These are phyloP conservation scores for Heliconius sara DNA, from an alignment of 2,888 invertebrate genomes.

Conservation along the genomic window DNA sequence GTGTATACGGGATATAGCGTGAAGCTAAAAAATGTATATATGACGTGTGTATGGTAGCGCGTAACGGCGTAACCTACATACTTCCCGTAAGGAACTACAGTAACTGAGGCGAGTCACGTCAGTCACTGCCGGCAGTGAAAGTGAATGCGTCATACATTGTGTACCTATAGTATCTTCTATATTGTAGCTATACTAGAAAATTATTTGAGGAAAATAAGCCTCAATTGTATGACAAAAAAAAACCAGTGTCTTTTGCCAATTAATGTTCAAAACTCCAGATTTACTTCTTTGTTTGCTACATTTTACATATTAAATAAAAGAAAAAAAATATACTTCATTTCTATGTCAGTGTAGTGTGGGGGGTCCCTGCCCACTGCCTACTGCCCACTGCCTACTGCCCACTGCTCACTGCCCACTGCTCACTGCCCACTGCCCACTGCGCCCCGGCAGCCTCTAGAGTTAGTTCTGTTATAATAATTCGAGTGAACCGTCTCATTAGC, in stretches of 20 bases:
- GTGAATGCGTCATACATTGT: background rate
- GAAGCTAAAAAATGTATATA: background rate
- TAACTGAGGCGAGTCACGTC: background rate
- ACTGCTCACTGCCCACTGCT: background rate
- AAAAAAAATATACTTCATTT: no score
- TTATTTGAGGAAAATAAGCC: no score
- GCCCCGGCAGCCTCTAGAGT: background rate
- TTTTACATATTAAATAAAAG: no score
- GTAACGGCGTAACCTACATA: slow-evolving; percentile 1
- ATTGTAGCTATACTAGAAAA: no score
- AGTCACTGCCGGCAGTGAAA: background rate
- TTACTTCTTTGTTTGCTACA: no score
- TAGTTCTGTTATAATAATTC: background rate
- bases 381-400: no score
- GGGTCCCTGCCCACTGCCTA: no score
- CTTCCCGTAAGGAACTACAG: background rate
- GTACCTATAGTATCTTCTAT: background rate
- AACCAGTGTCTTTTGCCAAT: no score
- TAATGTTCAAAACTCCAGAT: no score
- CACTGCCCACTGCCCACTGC: background rate
- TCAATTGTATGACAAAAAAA: no score
- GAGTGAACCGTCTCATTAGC: slow-evolving; percentile 1
- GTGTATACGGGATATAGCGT: no score
- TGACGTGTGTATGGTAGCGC: background rate
- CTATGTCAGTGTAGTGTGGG: no score